Evolutionary conservation across 2,888 invertebrate species (phyloP).

Genomic region (Aphodius granarius): DNA sequence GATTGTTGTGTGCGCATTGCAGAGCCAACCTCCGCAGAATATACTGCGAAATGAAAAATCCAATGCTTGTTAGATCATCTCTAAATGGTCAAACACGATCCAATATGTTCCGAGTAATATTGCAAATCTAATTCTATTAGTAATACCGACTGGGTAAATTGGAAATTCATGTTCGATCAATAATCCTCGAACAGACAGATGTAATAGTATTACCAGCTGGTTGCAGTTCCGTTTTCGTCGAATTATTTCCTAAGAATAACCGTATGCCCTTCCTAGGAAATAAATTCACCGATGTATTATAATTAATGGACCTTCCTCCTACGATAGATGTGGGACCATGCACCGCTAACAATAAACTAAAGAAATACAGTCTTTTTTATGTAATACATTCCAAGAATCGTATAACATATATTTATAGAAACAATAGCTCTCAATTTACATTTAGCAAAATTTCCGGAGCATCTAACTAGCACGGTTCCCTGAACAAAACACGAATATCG

Average conservation of each 20-base stretch:
- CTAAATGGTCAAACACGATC: neutral
- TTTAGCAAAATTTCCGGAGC: neutral
- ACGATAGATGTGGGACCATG: no score
- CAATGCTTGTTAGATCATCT: neutral
- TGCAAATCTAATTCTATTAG: neutral
- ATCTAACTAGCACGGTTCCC: slow-evolving; percentile 7
- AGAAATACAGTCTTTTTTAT: no score
- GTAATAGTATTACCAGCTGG: neutral
- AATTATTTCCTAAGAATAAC: neutral
- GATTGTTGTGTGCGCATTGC: neutral
- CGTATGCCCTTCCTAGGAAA: no score
- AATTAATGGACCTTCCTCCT: neutral
- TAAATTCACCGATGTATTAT: neutral
- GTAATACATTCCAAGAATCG: no score
- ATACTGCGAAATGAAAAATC: no score
- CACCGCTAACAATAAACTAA: no score
- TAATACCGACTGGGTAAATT: neutral
- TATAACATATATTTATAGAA: no score
- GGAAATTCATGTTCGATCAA: neutral
- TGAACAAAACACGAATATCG: slow-evolving; percentile 12
- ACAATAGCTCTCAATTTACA: neutral
- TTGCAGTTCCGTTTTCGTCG: neutral
- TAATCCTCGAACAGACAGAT: neutral
- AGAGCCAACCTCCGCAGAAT: neutral
- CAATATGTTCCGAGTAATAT: neutral